These are phyloP conservation scores for Andrena flavipes DNA, from an alignment of 2,888 invertebrate genomes.

Conservation along the genomic window DNA sequence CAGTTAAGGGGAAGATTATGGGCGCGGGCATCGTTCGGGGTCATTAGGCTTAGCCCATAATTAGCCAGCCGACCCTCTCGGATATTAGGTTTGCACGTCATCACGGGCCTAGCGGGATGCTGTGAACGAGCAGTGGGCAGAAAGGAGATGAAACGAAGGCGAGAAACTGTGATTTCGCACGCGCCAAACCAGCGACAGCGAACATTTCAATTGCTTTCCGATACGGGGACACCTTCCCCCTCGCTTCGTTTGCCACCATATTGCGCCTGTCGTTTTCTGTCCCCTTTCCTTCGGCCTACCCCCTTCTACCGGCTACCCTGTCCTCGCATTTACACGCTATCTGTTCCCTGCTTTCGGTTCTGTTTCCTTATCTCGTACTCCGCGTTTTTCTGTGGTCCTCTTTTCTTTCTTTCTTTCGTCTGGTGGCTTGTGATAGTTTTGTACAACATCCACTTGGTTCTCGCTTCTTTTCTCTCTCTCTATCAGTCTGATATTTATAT, in stretches of 20 bases:
- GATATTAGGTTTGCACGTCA: conserved; percentile 74
- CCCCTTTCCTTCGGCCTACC: background rate
- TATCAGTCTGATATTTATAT: no score
- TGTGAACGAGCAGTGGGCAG: background rate
- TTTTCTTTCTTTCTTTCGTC: no score
- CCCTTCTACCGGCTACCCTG: background rate
- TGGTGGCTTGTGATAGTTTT: no score
- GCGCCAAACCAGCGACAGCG: conserved; percentile 65
- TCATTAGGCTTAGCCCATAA: conserved; percentile 75
- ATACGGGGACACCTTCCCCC: conserved; percentile 66
- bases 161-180: conserved; percentile 64
- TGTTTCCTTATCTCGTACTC: conserved; percentile 13
- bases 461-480: no score
- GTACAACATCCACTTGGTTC: no score
- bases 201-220: conserved; percentile 80
- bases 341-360: background rate
- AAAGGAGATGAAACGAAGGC: background rate
- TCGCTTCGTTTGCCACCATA: background rate
- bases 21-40: conserved; percentile 62
- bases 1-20: conserved; percentile 68
- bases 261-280: background rate
- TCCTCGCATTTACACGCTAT: conserved; percentile 24
- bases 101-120: conserved; percentile 34
- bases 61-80: conserved; percentile 70
- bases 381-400: no score